A percentile compares a stretch with the other conserved stretches of the same genome.
Evolutionary conservation across 2,797 vertebrate species (phyloP).

Genomic region (Eulemur rubriventer): DNA sequence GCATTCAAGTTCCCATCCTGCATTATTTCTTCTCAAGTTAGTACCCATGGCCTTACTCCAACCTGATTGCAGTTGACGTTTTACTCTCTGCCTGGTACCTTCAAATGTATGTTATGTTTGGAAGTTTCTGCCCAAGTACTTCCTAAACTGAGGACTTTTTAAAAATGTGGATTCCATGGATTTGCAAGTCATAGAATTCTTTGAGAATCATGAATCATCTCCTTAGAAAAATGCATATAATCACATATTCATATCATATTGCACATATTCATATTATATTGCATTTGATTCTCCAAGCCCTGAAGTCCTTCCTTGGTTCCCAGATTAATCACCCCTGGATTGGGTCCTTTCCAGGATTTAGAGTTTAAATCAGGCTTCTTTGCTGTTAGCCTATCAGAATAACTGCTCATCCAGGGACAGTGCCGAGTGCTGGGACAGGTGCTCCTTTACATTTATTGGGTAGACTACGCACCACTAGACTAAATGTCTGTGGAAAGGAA

Average conservation of each 20-base stretch:
- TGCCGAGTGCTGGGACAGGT: background rate
- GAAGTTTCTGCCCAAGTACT: background rate
- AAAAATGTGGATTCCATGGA: background rate
- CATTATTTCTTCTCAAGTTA: background rate
- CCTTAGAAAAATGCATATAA: background rate
- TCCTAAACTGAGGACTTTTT: background rate
- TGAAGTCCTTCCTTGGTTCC: background rate
- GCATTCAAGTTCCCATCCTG: background rate
- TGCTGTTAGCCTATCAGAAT: background rate
- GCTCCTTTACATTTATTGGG: background rate
- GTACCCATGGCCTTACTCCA: background rate
- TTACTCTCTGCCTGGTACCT: background rate
- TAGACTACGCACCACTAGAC: background rate
- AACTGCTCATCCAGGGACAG: background rate
- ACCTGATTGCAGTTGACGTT: background rate
- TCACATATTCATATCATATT: background rate
- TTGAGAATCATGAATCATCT: constrained; percentile 4
- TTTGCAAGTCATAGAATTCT: background rate
- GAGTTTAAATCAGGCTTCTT: background rate
- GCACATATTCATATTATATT: background rate
- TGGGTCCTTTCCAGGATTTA: background rate
- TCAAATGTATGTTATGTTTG: background rate
- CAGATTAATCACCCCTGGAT: background rate
- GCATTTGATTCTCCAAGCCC: background rate
- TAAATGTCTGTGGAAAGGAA: background rate